A percentile compares a stretch with the other conserved stretches of the same genome.
Conservation (phyloP, 2,113 vertebrate species). For the Aegotheles bennettii region DNA sequence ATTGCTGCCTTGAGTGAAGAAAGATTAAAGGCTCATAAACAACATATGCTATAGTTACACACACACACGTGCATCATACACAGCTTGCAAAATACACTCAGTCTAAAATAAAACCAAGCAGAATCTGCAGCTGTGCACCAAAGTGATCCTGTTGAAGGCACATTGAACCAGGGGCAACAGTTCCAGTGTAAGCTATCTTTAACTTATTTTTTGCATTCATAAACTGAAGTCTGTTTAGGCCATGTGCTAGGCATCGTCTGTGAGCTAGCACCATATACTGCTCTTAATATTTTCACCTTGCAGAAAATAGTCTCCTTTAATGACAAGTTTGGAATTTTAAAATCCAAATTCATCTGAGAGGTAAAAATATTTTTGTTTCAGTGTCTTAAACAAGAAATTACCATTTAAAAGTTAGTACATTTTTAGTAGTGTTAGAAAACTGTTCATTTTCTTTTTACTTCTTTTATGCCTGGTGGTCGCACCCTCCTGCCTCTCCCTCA, state of each 20-base stretch:
- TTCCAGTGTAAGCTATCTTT: not conserved
- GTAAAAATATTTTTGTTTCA: not conserved
- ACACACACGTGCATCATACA: rapidly evolving
- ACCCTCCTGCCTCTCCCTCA: not conserved
- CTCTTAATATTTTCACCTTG: not conserved
- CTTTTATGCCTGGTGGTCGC: not conserved
- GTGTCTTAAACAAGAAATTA: not conserved
- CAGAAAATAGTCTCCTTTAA: not conserved
- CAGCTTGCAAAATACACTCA: not conserved
- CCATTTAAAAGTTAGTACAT: not conserved
- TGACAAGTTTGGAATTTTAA: not conserved
- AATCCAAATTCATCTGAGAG: not conserved
- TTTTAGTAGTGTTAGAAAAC: not conserved
- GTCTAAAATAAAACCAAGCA: not conserved
- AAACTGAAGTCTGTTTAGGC: not conserved
- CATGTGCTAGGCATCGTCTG: not conserved
- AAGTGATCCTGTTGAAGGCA: not conserved
- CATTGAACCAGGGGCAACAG: not conserved
- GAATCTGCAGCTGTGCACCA: not conserved
- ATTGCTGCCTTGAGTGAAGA: not conserved
- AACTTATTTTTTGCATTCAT: not conserved
- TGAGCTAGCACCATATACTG: not conserved
- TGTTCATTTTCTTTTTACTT: not conserved
- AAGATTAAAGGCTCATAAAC: constrained; percentile 14
- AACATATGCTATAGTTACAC: not conserved